Base-by-base conservation (phyloP, 2,888 invertebrate genomes). In the Catocala fraxini region DNA sequence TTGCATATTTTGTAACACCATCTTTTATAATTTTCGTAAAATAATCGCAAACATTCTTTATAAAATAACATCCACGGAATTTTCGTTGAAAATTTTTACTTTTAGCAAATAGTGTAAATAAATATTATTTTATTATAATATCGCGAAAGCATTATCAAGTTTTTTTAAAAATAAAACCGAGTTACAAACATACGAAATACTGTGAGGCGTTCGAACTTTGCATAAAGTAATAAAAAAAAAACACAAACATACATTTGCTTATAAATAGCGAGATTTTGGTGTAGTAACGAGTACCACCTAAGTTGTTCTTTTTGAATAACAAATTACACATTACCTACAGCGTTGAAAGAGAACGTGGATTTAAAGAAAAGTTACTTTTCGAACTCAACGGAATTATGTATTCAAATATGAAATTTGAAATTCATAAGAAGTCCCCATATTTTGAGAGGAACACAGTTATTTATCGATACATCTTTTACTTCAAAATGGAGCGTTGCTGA, bases 341-440 rank as follows among this genome's bases (percentile, higher is more conserved):
- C 45, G 62, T 68, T 61, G 64, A 70, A 80, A 75, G 62, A 70
- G 70, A 81, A 76, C 78, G 67, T 68, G 71, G 75, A 79, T 82
- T 83, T 79, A 61, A 70, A 74, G 77, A 79, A 86, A 86, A 85
- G 82, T 79, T 81, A 86, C 81, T 85, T 86, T 81, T 74, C 77
- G 65, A 82, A 85, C 73, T 80, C 75, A 65, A 73, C 78, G 73
- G 75, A 86, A 88, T 87, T 85, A 87, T 85, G 65, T 79, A 88
- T 88, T 86, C 81, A 83, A 83, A 86, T 85, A 77, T 75, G 70
- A 75, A 77, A 87, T 86, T 85, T 84, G 83, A 82, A 87, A 79
- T 87, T 88, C 86, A 86, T 81, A 84, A 84, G 79, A 73, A 80
- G 66, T 74, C 73, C 72, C 73, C 75, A 80, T 80, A 79, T 84